Evolutionary conservation across 2,888 invertebrate species (phyloP).

Genomic region (Globia sparganii): DNA sequence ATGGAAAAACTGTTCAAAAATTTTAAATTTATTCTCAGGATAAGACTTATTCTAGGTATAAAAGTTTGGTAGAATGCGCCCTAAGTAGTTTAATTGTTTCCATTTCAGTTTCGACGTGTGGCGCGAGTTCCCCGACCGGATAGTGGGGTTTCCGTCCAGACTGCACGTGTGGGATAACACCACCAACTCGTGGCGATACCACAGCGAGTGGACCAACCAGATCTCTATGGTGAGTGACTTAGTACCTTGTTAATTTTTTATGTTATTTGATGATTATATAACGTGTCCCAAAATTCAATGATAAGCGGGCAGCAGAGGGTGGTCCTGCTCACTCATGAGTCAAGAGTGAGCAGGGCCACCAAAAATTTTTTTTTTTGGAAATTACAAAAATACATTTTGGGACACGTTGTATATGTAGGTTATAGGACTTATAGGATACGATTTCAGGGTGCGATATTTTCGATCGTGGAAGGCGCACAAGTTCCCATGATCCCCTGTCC

Average conservation of each 20-base stretch:
- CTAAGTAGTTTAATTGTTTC: slow-evolving; percentile 2
- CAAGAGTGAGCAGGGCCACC: too few species aligned
- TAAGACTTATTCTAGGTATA: too few species aligned
- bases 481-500: not conserved
- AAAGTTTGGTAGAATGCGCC: too few species aligned
- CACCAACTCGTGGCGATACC: slow-evolving; percentile 96
- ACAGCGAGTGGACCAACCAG: slow-evolving; percentile 99
- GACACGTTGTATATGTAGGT: too few species aligned
- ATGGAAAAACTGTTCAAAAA: too few species aligned
- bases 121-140: slow-evolving; percentile 98
- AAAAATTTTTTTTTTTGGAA: too few species aligned
- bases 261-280: not conserved
- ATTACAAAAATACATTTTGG: too few species aligned
- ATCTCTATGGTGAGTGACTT: slow-evolving; percentile 95
- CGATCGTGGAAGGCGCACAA: not conserved
- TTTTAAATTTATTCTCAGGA: too few species aligned
- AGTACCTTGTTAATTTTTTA: not conserved
- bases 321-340: too few species aligned
- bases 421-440: too few species aligned
- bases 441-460: not conserved
- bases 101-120: slow-evolving; percentile 94
- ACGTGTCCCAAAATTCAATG: too few species aligned
- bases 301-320: too few species aligned
- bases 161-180: slow-evolving; percentile 98
- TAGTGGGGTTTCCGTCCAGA: slow-evolving; percentile 98